Conservation (phyloP, 2,113 vertebrate genomes). For the Ammodytes dubius region DNA sequence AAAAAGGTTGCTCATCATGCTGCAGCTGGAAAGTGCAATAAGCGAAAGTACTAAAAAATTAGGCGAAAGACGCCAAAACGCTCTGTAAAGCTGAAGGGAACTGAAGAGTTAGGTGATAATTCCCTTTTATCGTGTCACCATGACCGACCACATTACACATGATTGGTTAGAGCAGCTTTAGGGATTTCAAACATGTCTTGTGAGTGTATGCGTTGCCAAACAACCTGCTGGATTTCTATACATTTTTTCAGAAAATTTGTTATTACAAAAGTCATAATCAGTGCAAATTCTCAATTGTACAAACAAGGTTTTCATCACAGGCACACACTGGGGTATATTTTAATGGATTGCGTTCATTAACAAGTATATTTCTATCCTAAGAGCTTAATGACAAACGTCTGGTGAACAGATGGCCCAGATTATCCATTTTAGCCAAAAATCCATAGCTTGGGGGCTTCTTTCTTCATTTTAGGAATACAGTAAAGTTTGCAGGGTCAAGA, state of each 20-base stretch:
- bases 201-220: background rate
- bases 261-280: conserved; percentile 1
- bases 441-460: conserved; percentile 24
- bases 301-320: conserved; percentile 29
- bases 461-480: conserved; percentile 5
- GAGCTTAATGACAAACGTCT: conserved; percentile 31
- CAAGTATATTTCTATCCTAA: conserved; percentile 27
- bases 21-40: background rate
- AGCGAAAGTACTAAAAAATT: background rate
- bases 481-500: conserved; percentile 42
- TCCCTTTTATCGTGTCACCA: background rate
- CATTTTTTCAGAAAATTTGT: background rate
- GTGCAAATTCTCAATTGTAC: background rate
- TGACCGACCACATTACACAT: background rate
- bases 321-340: background rate
- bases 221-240: background rate
- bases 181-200: background rate
- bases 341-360: conserved; percentile 37
- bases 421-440: conserved; percentile 34
- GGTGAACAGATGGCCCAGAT: conserved; percentile 55
- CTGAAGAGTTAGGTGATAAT: background rate
- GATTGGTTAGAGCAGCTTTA: background rate
- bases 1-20: background rate
- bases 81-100: background rate
- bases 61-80: background rate